Base-by-base conservation (phyloP, 1,140 invertebrate genomes). In the Microplitis demolitor region DNA sequence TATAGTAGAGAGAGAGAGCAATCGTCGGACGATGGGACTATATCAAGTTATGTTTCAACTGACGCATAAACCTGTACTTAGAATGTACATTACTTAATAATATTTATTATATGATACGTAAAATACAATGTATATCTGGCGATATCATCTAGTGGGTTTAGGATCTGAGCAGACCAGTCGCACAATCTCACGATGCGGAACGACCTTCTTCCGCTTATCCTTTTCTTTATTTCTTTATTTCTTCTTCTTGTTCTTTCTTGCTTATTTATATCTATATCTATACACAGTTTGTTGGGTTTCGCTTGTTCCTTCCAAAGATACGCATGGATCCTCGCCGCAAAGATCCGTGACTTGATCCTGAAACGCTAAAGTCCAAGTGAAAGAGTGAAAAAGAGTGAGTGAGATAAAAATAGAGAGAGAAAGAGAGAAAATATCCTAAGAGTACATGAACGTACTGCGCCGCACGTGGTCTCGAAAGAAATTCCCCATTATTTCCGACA, bases 401-500 rank as follows among this genome's bases (percentile, higher is more conserved):
- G 3, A 6, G 11, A 45, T n/a, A n/a, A n/a, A n/a, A n/a, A n/a
- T n/a, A n/a, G n/a, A n/a, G n/a, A n/a, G 16, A 5, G 11, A 60
- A 16, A 31, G 58, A 61, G 16, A 61, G 31, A 33, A 24, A 31
- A 61, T 61, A 61, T 1, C 11, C 58, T 33, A 13, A 62, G n/a
- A 66, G 14, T 37, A 35, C 51, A 67, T 54, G 66, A 54, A 24
- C 66, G 31, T 54, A 62, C 60, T 14, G 39, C 66, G 13, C 63
- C 66, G 66, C 66, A 67, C 66, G 66, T 67, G 66, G 66, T 67
- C 66, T 67, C 50, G 24, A 67, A 67, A 64, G 34, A 67, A 14
- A 67, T 67, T 67, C 66, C 14, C 66, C 66, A 67, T 67, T 67
- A 67, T 67, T 67, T 67, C 66, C 66, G 53, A 67, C 66, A 54